Conservation (phyloP, 2,888 invertebrate species). For the Lepidochitona cinerea region DNA sequence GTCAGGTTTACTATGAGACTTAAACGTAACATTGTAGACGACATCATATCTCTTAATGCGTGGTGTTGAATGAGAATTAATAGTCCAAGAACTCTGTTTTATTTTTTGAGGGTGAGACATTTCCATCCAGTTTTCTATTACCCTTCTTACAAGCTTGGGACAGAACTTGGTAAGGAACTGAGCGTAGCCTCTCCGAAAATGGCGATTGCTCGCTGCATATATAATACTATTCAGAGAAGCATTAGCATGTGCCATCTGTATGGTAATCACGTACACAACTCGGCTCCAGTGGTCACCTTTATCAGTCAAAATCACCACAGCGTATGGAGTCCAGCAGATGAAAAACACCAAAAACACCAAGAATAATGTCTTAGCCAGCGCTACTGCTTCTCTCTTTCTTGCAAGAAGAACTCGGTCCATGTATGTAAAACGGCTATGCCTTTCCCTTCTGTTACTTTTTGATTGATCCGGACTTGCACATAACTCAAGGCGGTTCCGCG, state of each 20-base stretch:
- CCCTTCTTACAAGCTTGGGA: no score
- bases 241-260: neutral
- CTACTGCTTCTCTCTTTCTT: neutral
- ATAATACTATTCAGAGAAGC: neutral
- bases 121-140: no score
- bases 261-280: neutral
- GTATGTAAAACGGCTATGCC: neutral
- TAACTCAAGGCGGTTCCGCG: neutral
- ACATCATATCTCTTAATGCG: no score
- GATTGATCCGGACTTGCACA: neutral
- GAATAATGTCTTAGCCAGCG: neutral
- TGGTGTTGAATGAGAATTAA: no score
- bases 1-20: no score
- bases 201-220: neutral
- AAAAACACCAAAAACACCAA: neutral
- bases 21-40: no score
- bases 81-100: no score
- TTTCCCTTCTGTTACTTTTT: neutral
- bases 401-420: neutral
- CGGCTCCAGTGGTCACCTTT: neutral
- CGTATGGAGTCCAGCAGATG: slow-evolving; percentile 4
- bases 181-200: neutral
- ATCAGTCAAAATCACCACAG: neutral
- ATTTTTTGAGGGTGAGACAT: no score
- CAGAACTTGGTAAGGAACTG: no score